Base-by-base conservation (phyloP, 2,797 vertebrate genomes). In the Eospalax fontanierii region DNA sequence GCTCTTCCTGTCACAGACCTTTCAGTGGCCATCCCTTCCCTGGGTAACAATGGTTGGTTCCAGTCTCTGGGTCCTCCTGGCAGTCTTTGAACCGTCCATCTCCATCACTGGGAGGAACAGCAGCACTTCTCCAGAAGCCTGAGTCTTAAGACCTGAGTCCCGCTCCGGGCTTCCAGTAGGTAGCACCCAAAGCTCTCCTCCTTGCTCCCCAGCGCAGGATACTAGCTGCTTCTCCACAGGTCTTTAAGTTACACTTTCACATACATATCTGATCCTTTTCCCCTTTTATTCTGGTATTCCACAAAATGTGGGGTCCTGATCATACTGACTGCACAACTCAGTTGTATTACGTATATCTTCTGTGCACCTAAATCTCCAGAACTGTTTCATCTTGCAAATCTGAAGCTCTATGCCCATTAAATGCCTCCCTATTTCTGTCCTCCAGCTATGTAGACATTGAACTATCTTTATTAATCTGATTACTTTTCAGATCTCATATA, bases 131-230 rank as follows among this genome's bases (percentile, higher is more conserved):
- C 38, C 21, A 5, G 70, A 22, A 15, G 8, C 43, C 63, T 73
- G 30, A 3, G 5, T 10, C 74, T 30, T 38, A 21, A 59, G 57
- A 26, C n/a, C 57, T 33, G 46, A 0, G 1, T 0, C 5, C 14
- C 24, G 4, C n/a, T 66, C 8, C 0, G 18, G 65, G 40, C 28
- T 86, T 43, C 46, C 9, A 18, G n/a, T 4, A 26, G 40, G 2
- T 28, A 30, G 15, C 30, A 9, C 26, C 26, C 40, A 0, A 9
- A 24, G 12, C 33, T 75, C 78, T 35, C 66, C 14, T 6, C 61
- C 68, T 43, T 54, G 59, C 38, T 79, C 38, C 43, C 33, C 22
- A 63, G 2, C 6, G 7, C 33, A 18, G 38, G 50, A 0, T 43
- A 10, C 19, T 12, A 0, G 22, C 66, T 75, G 22, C 2, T 59